phyloP scores from a whole-genome alignment of 92 coral and sea anemone species.

The Phenganax marumi region DNA sequence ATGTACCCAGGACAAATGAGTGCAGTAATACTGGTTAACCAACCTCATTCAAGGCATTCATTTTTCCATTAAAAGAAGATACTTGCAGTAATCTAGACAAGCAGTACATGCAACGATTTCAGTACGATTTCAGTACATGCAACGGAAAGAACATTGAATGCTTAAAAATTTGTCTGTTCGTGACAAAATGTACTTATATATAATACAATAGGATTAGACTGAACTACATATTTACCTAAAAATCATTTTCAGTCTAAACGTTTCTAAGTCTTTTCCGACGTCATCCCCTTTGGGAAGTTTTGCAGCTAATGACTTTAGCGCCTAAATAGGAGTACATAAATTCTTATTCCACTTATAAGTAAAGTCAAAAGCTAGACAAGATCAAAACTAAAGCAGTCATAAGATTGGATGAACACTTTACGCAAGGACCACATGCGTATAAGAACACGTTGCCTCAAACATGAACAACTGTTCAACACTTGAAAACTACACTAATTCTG shows the following conservation, averaged over 20 bases:
- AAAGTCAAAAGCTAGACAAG: too few relatives aligned
- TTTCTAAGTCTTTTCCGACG: conserved; percentile 85
- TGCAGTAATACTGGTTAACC: neutral
- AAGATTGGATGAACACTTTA: too few relatives aligned
- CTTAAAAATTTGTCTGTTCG: too few relatives aligned
- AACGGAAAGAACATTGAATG: neutral
- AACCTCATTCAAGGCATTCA: conserved; percentile 99
- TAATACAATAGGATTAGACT: too few relatives aligned
- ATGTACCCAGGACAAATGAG: too few relatives aligned
- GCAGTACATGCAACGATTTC: neutral
- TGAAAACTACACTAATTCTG: too few relatives aligned
- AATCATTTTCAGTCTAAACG: conserved; percentile 95
- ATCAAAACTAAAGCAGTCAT: too few relatives aligned
- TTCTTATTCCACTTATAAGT: too few relatives aligned
- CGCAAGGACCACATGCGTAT: too few relatives aligned
- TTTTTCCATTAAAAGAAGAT: conserved; percentile 98
- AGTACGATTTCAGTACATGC: neutral
- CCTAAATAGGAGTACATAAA: conserved; percentile 53
- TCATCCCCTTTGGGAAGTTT: conserved; percentile 83
- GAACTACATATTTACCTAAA: conserved; percentile 61
- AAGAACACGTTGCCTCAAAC: too few relatives aligned
- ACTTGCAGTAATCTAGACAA: conserved; percentile 78
- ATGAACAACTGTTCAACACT: too few relatives aligned
- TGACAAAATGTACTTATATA: too few relatives aligned
- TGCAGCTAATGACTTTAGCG: conserved; percentile 77